Conservation (phyloP, 1,140 invertebrate species). For the Odontomachus brunneus region DNA sequence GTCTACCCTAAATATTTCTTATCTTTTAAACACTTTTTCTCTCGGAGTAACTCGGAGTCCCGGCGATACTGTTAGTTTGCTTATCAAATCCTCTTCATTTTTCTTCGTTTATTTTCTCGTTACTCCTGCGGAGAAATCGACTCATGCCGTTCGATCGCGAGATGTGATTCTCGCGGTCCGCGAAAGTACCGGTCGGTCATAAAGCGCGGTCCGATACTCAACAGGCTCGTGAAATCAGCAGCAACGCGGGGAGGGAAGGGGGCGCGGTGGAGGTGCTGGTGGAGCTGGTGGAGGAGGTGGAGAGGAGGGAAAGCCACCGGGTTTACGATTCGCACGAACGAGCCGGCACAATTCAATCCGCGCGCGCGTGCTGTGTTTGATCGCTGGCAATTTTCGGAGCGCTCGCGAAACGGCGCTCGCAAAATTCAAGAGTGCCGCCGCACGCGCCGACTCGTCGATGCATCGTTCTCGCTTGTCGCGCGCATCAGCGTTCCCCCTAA, state of each 20-base stretch:
- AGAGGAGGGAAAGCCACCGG: too few relatives aligned
- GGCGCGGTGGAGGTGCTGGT: too few relatives aligned
- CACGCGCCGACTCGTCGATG: too few relatives aligned
- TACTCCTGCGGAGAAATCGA: too few relatives aligned
- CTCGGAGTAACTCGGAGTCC: too few relatives aligned
- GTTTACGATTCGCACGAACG: conserved; percentile 55
- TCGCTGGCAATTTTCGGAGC: conserved; percentile 35
- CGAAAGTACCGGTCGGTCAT: conserved; percentile 1
- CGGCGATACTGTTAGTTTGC: too few relatives aligned
- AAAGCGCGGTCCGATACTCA: conserved; percentile 48
- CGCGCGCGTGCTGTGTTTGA: conserved; percentile 27
- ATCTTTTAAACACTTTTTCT: too few relatives aligned
- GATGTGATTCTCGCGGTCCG: conserved; percentile 25
- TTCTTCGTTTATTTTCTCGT: neutral
- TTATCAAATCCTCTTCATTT: too few relatives aligned
- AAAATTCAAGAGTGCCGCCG: neutral
- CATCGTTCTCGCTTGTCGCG: neutral
- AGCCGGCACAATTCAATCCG: conserved; percentile 50
- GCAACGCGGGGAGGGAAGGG: conserved; percentile 30
- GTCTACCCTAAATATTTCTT: too few relatives aligned
- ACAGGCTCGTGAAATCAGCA: conserved; percentile 58
- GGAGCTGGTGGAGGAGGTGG: too few relatives aligned
- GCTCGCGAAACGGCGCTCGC: conserved; percentile 6
- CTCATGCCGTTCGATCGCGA: too few relatives aligned
- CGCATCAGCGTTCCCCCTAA: neutral